Evolutionary conservation across 2,888 invertebrate genomes (phyloP).

Genomic region (Caenorhabditis sp.): DNA sequence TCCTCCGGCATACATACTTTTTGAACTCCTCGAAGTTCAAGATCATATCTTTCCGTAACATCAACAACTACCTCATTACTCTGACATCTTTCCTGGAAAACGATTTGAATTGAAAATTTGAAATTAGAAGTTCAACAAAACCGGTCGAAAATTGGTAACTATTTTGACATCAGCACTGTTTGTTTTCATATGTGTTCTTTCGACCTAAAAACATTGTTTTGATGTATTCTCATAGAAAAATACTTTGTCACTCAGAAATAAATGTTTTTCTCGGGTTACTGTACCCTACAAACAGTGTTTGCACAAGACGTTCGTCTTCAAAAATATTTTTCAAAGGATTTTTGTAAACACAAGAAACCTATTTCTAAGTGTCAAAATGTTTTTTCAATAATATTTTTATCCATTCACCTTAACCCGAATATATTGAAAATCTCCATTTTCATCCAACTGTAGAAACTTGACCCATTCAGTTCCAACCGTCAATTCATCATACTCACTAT

Average conservation of each 20-base stretch:
- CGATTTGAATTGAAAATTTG: not conserved
- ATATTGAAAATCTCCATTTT: slow-evolving; percentile 31
- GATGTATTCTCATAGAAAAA: no score
- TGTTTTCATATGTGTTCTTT: slow-evolving; percentile 20
- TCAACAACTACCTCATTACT: slow-evolving; percentile 9
- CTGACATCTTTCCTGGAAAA: slow-evolving; percentile 18
- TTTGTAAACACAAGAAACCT: no score
- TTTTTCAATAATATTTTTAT: no score
- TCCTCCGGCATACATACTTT: slow-evolving; percentile 10
- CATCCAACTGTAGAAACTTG: slow-evolving; percentile 41
- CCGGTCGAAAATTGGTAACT: slow-evolving; percentile 34
- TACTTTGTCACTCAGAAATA: no score
- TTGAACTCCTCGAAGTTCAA: slow-evolving; percentile 24
- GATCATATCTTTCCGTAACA: not conserved
- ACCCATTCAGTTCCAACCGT: slow-evolving; percentile 67
- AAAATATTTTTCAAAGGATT: no score
- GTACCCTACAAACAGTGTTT: no score
- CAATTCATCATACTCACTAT: slow-evolving; percentile 58
- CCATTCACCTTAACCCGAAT: slow-evolving; percentile 43
- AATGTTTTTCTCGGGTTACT: no score
- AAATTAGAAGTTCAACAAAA: slow-evolving; percentile 2
- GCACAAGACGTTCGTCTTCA: no score
- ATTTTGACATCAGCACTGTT: slow-evolving; percentile 38
- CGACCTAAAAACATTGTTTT: slow-evolving; percentile 11
- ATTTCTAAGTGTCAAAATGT: no score